Evolutionary conservation across 2,888 invertebrate species (phyloP), one percentile per base, ranked within the genome.

Genomic region (Cryptocheilus praepositus): DNA sequence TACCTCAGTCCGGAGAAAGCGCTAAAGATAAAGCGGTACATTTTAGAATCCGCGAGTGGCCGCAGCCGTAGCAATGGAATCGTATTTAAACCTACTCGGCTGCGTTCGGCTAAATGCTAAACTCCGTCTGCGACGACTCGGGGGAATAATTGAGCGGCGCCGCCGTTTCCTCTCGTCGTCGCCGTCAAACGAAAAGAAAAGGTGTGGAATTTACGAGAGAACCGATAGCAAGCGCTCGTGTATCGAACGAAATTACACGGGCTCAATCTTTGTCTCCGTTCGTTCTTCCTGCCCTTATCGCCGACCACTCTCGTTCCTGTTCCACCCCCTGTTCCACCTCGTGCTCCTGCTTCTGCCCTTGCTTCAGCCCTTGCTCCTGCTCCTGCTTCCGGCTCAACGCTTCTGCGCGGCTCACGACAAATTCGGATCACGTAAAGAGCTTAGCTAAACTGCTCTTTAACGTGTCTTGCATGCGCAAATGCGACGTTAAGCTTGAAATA

Each of bases 391-490:
- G 36, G 7, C 8, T 36, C 36, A 11, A 36, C 36, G 36, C 36
- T 36, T 11, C 36, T 36, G 36, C 36, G 7, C 13, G 36, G 36
- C 36, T 36, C 36, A 11, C 36, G 36, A 36, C 36, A 22, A 49
- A 76, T 69, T 77, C 75, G 45, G 46, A 46, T 74, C 74, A 76
- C 76, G 76, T 71, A 74, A 53, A 55, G 64, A 65, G 74, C 74
- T 64, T 55, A 68, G 21, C 18, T 43, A 52, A 55, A 62, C 53
- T 59, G 61, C 65, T 61, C 58, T 61, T 77, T 71, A 64, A 70
- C 65, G 56, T 19, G 16, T 44, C 46, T 49, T 25, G 43, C 21
- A 19, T 22, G 7, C 53, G 15, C 11, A 45, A 18, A 18, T 16
- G 46, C n/a, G 53, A 13, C 45, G 3, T 4, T 18, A 11, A 36